Evolutionary conservation across 2,888 invertebrate genomes (phyloP), one percentile per base, ranked within the genome.

Genomic region (Protophormia terraenovae): DNA sequence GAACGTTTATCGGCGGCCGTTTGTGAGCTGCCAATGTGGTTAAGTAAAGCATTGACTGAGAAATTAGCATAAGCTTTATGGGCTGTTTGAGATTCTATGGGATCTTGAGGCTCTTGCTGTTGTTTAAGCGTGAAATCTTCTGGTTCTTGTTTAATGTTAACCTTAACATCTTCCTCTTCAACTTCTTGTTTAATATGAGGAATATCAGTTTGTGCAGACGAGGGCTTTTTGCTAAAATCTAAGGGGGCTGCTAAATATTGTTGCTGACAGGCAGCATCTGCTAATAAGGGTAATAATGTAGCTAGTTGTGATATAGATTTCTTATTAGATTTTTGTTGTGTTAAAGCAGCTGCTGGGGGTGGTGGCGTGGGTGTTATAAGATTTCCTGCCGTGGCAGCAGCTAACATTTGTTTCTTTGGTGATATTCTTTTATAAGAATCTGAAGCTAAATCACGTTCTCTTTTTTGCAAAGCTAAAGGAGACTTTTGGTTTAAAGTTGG

Each of bases 1-100:
- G 93, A 93, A 67, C 94, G 92, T 62, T 91, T 91, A 22, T 90
- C 90, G 19, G 29, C 75, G 47, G n/a, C n/a, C n/a, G n/a, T n/a
- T n/a, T n/a, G n/a, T n/a, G n/a, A n/a, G n/a, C 82, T 73, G 58
- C 84, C 67, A 19, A 41, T 62, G 32, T 78, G 79, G 32, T 55
- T 78, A 29, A 69, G 75, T 5, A 80, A 58, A 55, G 76, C 47
- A 22, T 64, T 76, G 22, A 72, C 77, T 0, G 71, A 77, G 47
- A 83, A 77, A 29, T 78, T 75, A 8, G 78, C 79, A 45, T 69
- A 69, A 1, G 83, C 69, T 50, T 77, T 79, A 35, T 75, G 45
- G 5, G 81, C 50, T 35, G 84, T 75, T 69, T 55, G 73, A 0
- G 73, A 24, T 77, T 83, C 79, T 27, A 55, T 79, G 10, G 83